Evolutionary conservation across 2,888 invertebrate species (phyloP).

Genomic region (Tricholauxania praeusta): DNA sequence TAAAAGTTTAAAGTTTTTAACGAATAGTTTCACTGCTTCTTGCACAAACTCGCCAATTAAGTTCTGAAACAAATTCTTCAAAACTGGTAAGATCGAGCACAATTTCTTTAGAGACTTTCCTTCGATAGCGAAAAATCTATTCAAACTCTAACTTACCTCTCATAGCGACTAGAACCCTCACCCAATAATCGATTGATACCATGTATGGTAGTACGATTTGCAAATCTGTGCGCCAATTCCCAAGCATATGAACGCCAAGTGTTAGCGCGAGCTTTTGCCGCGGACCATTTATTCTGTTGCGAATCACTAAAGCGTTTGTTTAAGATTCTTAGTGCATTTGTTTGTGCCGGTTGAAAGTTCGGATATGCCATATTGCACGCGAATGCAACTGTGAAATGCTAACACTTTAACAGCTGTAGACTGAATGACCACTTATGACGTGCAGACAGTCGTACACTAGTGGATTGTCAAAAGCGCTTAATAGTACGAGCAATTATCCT

Average conservation of each 20-base stretch:
- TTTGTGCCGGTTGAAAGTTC: slow-evolving; percentile 45
- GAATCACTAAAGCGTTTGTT: slow-evolving; percentile 19
- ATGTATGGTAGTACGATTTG: slow-evolving; percentile 61
- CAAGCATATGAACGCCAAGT: slow-evolving; percentile 42
- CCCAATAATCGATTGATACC: slow-evolving; percentile 59
- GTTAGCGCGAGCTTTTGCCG: background rate
- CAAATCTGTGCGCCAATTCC: slow-evolving; percentile 56
- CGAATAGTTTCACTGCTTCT: too few species aligned
- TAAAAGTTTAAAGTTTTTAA: too few species aligned
- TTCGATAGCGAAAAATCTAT: too few species aligned
- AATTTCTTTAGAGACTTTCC: too few species aligned
- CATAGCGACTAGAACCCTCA: slow-evolving; percentile 46
- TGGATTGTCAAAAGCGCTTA: too few species aligned
- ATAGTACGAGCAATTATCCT: too few species aligned
- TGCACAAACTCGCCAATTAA: too few species aligned
- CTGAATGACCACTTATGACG: too few species aligned
- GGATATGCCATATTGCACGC: slow-evolving; percentile 36
- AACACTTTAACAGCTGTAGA: too few species aligned
- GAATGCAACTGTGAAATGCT: background rate
- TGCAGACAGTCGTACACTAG: too few species aligned
- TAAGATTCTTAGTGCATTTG: slow-evolving; percentile 38
- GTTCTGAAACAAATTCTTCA: too few species aligned
- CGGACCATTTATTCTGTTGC: slow-evolving; percentile 3
- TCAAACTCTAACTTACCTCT: slow-evolving; percentile 45
- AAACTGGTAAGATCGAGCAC: too few species aligned